A percentile compares a stretch with the other conserved stretches of the same genome.
Conservation (phyloP, 2,113 vertebrate species). For the Calypte anna region DNA sequence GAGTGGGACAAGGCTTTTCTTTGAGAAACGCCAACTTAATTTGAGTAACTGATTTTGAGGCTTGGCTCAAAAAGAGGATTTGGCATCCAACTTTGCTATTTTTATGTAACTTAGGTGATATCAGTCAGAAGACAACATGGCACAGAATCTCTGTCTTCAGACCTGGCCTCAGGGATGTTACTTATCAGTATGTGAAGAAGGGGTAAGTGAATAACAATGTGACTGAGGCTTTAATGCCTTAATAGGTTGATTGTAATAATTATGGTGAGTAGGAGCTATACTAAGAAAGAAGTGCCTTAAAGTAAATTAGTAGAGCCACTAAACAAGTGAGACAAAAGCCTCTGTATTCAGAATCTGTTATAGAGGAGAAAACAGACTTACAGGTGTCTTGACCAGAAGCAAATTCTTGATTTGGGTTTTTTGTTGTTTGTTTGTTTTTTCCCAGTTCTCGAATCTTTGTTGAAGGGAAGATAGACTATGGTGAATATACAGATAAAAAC, state of each 20-base stretch:
- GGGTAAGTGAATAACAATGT: slow-evolving; percentile 81
- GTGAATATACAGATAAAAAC: slow-evolving; percentile 96
- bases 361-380: background rate
- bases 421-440: background rate
- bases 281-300: background rate
- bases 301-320: background rate
- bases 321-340: background rate
- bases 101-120: slow-evolving; percentile 81
- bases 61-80: background rate
- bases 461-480: slow-evolving; percentile 96
- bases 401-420: background rate
- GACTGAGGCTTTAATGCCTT: background rate
- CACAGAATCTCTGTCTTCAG: slow-evolving; percentile 96
- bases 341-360: background rate
- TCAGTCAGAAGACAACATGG: slow-evolving; percentile 97
- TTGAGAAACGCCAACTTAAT: no score
- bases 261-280: background rate
- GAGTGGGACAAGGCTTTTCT: background rate
- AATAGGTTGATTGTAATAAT: background rate
- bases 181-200: slow-evolving; percentile 94
- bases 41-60: background rate
- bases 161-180: slow-evolving; percentile 92
- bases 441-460: slow-evolving; percentile 87
- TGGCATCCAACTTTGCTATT: background rate
- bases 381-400: background rate